Conservation (phyloP, 2,113 vertebrate species). For the Mustelus asterias region DNA sequence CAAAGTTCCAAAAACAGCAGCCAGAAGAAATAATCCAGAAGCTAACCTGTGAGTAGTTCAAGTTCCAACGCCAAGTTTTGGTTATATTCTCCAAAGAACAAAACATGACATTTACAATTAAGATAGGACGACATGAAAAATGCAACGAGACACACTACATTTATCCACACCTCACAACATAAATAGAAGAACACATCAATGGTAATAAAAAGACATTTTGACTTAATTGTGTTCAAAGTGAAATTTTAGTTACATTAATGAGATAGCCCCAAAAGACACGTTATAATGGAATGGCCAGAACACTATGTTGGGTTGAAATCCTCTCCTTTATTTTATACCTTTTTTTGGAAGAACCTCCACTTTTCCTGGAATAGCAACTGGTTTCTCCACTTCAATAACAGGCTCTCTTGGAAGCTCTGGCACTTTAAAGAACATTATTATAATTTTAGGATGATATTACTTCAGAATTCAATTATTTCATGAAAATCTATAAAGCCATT, state of each 20-base stretch:
- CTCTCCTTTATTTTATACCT: conserved; percentile 55
- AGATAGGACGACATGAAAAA: background rate
- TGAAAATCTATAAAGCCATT: background rate
- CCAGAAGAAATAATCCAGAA: background rate
- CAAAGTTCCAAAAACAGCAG: background rate
- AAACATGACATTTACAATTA: background rate
- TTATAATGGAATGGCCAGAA: background rate
- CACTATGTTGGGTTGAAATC: background rate
- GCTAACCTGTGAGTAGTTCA: background rate
- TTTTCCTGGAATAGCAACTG: conserved; percentile 49
- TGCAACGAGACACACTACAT: background rate
- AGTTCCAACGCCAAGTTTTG: background rate
- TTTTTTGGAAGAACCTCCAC: conserved; percentile 64
- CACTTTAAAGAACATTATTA: conserved; percentile 50
- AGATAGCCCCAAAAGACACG: background rate
- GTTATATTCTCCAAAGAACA: background rate
- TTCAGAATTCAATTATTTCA: conserved; percentile 6
- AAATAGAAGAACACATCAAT: background rate
- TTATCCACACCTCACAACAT: background rate
- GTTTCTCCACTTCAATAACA: conserved; percentile 57
- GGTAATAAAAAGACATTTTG: background rate
- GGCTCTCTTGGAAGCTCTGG: conserved; percentile 63
- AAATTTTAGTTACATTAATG: background rate
- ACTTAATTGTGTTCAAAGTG: background rate
- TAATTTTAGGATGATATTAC: background rate